phyloP scores from a whole-genome alignment of 2,888 invertebrate genomes.

The Drosophila macrothrix region DNA sequence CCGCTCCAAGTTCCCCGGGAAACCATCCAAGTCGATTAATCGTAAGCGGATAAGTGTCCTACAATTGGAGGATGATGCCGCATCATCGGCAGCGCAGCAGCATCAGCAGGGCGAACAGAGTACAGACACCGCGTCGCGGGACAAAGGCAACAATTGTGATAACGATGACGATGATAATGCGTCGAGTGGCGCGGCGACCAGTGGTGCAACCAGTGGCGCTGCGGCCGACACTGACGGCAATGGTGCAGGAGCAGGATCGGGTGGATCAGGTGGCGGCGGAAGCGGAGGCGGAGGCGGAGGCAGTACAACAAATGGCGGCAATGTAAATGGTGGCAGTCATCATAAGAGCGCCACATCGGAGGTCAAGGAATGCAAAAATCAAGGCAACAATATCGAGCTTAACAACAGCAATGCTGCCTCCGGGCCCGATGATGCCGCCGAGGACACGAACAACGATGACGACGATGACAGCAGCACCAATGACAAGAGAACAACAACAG shows the following conservation, averaged over 20 bases:
- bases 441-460: slow-evolving; percentile 56
- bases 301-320: slow-evolving; percentile 52
- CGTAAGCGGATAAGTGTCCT: slow-evolving; percentile 94
- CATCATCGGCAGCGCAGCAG: slow-evolving; percentile 45
- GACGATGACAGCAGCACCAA: slow-evolving; percentile 64
- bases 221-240: slow-evolving; percentile 31
- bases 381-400: slow-evolving; percentile 37
- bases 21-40: slow-evolving; percentile 94
- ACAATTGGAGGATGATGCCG: slow-evolving; percentile 77
- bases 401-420: slow-evolving; percentile 17
- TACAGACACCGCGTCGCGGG: slow-evolving; percentile 56
- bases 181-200: slow-evolving; percentile 57
- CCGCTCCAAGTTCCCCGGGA: slow-evolving; percentile 90
- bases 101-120: slow-evolving; percentile 57
- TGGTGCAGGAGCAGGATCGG: slow-evolving; percentile 11
- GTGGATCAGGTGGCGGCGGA: slow-evolving; percentile 1
- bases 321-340: slow-evolving; percentile 54
- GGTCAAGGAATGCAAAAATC: slow-evolving; percentile 53
- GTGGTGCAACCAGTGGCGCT: slow-evolving; percentile 25
- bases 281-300: slow-evolving; percentile 23
- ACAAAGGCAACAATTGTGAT: slow-evolving; percentile 78
- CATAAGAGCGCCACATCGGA: slow-evolving; percentile 48
- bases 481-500: slow-evolving; percentile 50
- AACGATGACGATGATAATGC: slow-evolving; percentile 77
- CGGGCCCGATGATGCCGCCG: slow-evolving; percentile 36